These are phyloP conservation scores for Criorhina ranunculi DNA, from an alignment of 2,888 invertebrate species.

Conservation along the genomic window DNA sequence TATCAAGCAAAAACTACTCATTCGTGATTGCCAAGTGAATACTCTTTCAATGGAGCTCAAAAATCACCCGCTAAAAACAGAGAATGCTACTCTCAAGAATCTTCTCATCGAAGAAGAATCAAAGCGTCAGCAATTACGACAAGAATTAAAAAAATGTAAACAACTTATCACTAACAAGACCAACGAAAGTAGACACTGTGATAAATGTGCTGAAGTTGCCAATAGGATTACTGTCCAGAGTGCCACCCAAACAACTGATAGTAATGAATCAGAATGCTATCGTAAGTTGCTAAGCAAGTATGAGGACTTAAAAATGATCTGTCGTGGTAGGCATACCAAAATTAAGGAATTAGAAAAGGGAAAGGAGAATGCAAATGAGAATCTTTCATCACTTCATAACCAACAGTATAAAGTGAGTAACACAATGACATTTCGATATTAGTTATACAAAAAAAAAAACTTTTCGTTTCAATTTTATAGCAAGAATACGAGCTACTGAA, in stretches of 20 bases:
- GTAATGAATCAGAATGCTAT: conserved; percentile 74
- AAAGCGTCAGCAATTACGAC: conserved; percentile 77
- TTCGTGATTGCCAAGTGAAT: conserved; percentile 81
- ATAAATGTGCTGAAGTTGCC: conserved; percentile 38
- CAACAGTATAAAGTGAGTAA: conserved; percentile 56
- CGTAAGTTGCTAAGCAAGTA: conserved; percentile 79
- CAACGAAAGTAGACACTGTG: conserved; percentile 67
- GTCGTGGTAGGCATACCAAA: conserved; percentile 79
- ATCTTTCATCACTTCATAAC: conserved; percentile 66
- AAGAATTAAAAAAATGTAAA: conserved; percentile 80
- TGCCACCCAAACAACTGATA: conserved; percentile 42
- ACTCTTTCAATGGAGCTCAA: conserved; percentile 80
- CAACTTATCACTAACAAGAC: conserved; percentile 77
- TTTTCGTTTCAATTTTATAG: conserved; percentile 62
- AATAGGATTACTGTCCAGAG: conserved; percentile 41
- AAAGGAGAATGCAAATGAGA: conserved; percentile 68
- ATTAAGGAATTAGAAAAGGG: conserved; percentile 80
- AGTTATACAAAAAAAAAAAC: no score
- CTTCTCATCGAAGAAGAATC: conserved; percentile 81
- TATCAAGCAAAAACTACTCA: conserved; percentile 80
- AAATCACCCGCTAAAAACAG: conserved; percentile 82
- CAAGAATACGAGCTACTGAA: conserved; percentile 75
- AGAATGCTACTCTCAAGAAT: conserved; percentile 80
- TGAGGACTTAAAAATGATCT: conserved; percentile 80
- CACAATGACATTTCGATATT: neutral